Evolutionary conservation across 1,140 invertebrate species (phyloP).

Genomic region (Luehdorfia chinensis): DNA sequence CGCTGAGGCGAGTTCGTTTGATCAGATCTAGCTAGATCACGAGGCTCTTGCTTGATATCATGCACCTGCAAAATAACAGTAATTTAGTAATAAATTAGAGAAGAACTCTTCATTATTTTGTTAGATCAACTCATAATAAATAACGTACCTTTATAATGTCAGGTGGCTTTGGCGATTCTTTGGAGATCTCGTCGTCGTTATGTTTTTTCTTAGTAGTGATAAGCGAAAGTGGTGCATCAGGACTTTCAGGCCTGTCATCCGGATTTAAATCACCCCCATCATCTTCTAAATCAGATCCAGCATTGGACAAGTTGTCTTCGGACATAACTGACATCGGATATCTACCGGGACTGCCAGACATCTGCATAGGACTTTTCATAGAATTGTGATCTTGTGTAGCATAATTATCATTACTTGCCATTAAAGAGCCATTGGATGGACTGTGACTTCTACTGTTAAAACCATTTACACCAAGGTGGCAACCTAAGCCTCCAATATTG

Average conservation of each 20-base stretch:
- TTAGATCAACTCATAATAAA: no score
- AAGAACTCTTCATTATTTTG: no score
- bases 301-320: conserved; percentile 79
- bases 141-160: conserved; percentile 76
- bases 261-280: conserved; percentile 76
- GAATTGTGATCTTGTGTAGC: conserved; percentile 75
- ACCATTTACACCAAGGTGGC: conserved; percentile 79
- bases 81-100: no score
- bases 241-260: conserved; percentile 80
- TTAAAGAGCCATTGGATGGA: conserved; percentile 77
- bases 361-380: conserved; percentile 72
- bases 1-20: conserved; percentile 61
- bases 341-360: conserved; percentile 68
- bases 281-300: conserved; percentile 80
- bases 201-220: conserved; percentile 78
- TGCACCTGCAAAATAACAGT: conserved; percentile 54
- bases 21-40: conserved; percentile 73
- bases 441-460: conserved; percentile 81
- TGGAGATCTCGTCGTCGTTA: conserved; percentile 60
- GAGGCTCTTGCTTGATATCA: conserved; percentile 77
- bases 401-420: conserved; percentile 75
- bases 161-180: conserved; percentile 71
- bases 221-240: conserved; percentile 82
- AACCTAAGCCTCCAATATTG: conserved; percentile 75
- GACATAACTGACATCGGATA: conserved; percentile 78